These are phyloP conservation scores for Anas bahamensis DNA, from an alignment of 2,797 vertebrate species.

Conservation along the genomic window DNA sequence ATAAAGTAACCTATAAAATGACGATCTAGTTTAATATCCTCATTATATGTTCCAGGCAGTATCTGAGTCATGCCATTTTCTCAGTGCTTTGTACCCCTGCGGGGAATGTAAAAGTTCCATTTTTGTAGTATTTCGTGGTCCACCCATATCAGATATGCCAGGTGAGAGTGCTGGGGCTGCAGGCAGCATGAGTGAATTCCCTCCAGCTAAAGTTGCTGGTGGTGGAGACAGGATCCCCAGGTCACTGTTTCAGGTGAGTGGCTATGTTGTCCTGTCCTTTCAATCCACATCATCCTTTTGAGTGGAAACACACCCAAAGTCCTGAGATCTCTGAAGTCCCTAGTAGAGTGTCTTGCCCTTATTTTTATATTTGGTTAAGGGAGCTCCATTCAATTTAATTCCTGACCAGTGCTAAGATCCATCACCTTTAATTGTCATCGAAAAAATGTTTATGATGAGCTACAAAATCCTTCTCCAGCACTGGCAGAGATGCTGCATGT, in stretches of 20 bases:
- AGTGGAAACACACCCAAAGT: background rate
- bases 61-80: constrained; percentile 46
- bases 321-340: background rate
- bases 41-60: constrained; percentile 47
- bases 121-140: background rate
- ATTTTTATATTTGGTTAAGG: background rate
- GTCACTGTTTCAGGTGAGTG: background rate
- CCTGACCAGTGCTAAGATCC: background rate
- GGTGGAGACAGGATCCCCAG: background rate
- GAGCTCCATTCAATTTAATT: background rate
- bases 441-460: background rate
- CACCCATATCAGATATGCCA: background rate
- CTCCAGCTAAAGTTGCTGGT: background rate
- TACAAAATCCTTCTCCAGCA: background rate
- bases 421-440: background rate
- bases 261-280: background rate
- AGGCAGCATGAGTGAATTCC: background rate
- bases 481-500: background rate
- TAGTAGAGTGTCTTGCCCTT: background rate
- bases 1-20: constrained; percentile 40
- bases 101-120: background rate
- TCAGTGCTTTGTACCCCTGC: constrained; percentile 7
- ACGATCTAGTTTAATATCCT: constrained; percentile 54
- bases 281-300: background rate
- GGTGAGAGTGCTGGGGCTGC: background rate